A percentile compares a stretch with the other conserved stretches of the same genome.
Conservation (phyloP, 2,797 vertebrate species). For the Onychomys torridus region DNA sequence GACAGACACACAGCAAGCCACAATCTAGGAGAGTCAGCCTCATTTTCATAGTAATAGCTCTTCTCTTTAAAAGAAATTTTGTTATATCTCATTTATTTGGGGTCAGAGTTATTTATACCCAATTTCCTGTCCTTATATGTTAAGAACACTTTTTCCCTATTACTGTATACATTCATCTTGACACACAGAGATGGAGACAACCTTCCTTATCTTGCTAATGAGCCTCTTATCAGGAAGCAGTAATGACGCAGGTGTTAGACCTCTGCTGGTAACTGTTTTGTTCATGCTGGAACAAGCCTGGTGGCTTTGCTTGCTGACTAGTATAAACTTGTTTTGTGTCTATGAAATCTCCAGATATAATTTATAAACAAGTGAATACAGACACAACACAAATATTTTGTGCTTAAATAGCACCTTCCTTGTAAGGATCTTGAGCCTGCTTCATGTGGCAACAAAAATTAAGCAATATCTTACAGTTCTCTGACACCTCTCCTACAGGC, state of each 20-base stretch:
- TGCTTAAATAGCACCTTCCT: conserved; percentile 73
- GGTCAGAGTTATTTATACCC: conserved; percentile 20
- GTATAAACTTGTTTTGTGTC: conserved; percentile 69
- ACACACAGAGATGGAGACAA: not conserved
- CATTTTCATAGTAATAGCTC: conserved; percentile 71
- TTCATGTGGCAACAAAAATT: conserved; percentile 61
- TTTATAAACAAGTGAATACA: conserved; percentile 67
- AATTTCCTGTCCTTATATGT: conserved; percentile 38
- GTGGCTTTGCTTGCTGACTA: conserved; percentile 56
- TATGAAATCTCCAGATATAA: conserved; percentile 60
- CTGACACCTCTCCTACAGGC: not conserved
- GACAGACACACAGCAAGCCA: conserved; percentile 50
- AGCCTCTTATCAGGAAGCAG: not conserved
- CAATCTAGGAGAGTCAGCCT: conserved; percentile 67
- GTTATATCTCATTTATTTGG: conserved; percentile 47
- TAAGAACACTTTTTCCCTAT: conserved; percentile 13
- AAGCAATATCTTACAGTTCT: not conserved
- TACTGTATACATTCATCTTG: conserved; percentile 28
- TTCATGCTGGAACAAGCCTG: not conserved
- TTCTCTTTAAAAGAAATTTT: conserved; percentile 65
- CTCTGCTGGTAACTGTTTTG: conserved; percentile 53
- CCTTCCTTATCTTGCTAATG: not conserved
- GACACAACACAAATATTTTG: conserved; percentile 47
- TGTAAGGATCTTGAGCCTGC: not conserved
- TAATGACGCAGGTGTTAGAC: conserved; percentile 15